Conservation (phyloP, 2,113 vertebrate genomes). For the Eretmochelys imbricata region DNA sequence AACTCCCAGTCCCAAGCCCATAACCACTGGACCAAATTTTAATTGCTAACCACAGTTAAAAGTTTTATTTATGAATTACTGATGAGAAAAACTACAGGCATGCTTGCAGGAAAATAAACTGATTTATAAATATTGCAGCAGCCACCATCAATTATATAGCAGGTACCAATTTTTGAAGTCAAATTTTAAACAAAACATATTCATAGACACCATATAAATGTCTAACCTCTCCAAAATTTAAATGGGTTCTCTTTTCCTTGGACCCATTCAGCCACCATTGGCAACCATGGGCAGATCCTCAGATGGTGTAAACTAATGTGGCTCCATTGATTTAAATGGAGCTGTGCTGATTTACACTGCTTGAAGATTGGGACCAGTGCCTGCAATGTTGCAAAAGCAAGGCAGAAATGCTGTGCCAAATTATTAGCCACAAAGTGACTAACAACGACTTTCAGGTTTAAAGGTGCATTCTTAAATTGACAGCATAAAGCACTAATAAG, state of each 20-base stretch:
- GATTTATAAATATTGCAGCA: neutral
- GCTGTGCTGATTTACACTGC: neutral
- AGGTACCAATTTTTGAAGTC: neutral
- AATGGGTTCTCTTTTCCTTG: neutral
- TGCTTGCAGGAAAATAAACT: neutral
- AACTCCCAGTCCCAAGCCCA: fast-evolving
- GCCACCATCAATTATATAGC: neutral
- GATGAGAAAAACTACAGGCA: neutral
- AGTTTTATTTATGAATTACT: neutral
- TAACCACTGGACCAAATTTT: neutral
- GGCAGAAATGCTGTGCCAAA: fast-evolving
- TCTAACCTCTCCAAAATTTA: neutral
- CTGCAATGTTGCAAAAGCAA: neutral
- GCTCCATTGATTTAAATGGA: neutral
- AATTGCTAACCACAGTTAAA: neutral
- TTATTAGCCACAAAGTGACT: neutral
- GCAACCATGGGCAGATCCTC: neutral
- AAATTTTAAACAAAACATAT: neutral
- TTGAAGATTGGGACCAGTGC: neutral
- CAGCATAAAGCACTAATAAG: fast-evolving
- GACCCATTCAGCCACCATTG: neutral
- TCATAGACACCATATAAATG: neutral
- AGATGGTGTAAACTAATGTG: neutral
- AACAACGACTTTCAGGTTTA: neutral
- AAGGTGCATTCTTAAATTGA: neutral